phyloP scores from a whole-genome alignment of 2,113 vertebrate genomes.

The Trogon surrucura region DNA sequence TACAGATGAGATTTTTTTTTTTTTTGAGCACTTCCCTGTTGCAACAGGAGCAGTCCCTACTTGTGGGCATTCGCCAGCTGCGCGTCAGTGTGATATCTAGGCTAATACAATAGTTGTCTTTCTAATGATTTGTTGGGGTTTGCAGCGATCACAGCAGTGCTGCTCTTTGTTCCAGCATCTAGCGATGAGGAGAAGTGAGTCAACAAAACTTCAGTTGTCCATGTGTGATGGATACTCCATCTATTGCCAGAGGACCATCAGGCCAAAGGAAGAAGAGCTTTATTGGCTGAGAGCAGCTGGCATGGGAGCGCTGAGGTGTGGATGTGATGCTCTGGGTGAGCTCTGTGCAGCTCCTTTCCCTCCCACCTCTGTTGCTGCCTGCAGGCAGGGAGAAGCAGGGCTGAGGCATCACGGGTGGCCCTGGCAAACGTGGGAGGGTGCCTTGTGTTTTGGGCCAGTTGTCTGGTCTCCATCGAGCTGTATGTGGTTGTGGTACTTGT shows the following conservation, averaged over 20 bases:
- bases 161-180: neutral
- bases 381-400: neutral
- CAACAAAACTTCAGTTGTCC: neutral
- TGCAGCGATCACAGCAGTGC: accelerated
- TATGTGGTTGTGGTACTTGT: accelerated
- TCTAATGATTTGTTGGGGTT: neutral
- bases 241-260: neutral
- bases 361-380: neutral
- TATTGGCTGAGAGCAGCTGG: neutral
- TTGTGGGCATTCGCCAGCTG: neutral
- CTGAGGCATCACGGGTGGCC: accelerated
- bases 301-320: neutral
- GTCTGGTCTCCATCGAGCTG: accelerated
- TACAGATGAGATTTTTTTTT: neutral
- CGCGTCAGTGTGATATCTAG: accelerated
- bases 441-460: neutral
- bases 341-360: neutral
- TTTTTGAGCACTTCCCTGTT: neutral
- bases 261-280: neutral
- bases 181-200: neutral
- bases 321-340: neutral
- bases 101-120: neutral
- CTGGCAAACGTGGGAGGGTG: accelerated
- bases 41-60: neutral
- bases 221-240: accelerated